These are phyloP conservation scores for Piezodorus guildinii DNA, from an alignment of 1,140 invertebrate species.

Conservation along the genomic window DNA sequence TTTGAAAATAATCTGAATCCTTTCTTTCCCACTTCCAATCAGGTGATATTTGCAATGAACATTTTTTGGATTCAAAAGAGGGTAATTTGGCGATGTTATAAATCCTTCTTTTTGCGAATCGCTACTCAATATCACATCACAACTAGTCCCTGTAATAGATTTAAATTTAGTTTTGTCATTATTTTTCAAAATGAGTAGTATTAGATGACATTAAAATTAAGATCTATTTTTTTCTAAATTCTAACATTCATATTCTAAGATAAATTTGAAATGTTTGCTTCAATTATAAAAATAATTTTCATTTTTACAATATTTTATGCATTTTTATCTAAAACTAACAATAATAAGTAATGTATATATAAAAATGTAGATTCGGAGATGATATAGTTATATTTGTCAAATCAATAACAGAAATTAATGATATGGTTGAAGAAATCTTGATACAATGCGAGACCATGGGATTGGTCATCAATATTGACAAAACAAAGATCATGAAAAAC, in stretches of 20 bases:
- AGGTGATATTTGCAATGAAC: constrained; percentile 75
- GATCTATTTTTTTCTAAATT: not conserved
- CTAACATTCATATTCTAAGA: not conserved
- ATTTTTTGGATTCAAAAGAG: constrained; percentile 56
- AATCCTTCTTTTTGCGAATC: constrained; percentile 68
- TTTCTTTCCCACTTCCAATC: constrained; percentile 64
- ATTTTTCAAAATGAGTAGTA: not conserved
- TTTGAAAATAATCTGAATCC: constrained; percentile 62
- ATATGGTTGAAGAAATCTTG: too few species aligned
- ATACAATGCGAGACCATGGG: too few species aligned
- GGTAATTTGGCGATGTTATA: constrained; percentile 64
- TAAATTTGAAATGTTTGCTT: too few species aligned
- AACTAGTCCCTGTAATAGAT: constrained; percentile 55
- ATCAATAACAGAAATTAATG: too few species aligned
- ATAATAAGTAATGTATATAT: too few species aligned
- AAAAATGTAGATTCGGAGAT: too few species aligned
- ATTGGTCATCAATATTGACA: too few species aligned
- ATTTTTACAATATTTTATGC: too few species aligned
- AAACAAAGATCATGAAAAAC: too few species aligned
- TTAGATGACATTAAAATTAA: not conserved
- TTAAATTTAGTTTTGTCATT: not conserved
- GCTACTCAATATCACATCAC: constrained; percentile 63
- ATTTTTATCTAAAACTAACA: too few species aligned
- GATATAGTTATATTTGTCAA: too few species aligned
- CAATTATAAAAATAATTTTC: too few species aligned